phyloP scores from a whole-genome alignment of 2,797 vertebrate species.

The Steatocranus sp. region DNA sequence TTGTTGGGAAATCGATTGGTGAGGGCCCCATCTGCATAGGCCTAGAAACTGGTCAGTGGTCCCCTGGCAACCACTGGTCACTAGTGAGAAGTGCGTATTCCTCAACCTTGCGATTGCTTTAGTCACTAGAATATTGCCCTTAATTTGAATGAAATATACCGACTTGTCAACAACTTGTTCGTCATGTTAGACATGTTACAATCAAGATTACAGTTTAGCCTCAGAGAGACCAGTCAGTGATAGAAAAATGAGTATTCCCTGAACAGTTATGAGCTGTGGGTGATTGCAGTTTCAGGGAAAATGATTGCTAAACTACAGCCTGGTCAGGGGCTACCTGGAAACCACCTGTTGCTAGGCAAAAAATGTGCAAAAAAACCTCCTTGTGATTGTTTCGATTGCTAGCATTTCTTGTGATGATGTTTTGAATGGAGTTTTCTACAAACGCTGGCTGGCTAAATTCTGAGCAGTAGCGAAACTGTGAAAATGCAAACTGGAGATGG shows the following conservation, averaged over 20 bases:
- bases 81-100: background rate
- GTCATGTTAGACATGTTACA: background rate
- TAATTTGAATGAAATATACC: background rate
- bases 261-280: background rate
- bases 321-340: background rate
- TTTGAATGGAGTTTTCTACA: background rate
- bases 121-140: background rate
- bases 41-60: background rate
- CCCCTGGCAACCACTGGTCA: background rate
- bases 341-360: background rate
- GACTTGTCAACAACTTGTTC: background rate
- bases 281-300: background rate
- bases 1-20: background rate
- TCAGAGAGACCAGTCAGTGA: background rate
- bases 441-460: background rate
- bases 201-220: background rate
- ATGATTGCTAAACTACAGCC: fast-evolving
- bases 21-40: background rate
- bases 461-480: background rate
- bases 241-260: background rate
- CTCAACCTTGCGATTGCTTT: background rate
- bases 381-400: background rate
- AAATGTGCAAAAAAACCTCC: background rate
- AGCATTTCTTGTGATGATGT: background rate
- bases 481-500: background rate